Evolutionary conservation across 2,113 vertebrate genomes (phyloP).

Genomic region (Chinchilla lanigera): DNA sequence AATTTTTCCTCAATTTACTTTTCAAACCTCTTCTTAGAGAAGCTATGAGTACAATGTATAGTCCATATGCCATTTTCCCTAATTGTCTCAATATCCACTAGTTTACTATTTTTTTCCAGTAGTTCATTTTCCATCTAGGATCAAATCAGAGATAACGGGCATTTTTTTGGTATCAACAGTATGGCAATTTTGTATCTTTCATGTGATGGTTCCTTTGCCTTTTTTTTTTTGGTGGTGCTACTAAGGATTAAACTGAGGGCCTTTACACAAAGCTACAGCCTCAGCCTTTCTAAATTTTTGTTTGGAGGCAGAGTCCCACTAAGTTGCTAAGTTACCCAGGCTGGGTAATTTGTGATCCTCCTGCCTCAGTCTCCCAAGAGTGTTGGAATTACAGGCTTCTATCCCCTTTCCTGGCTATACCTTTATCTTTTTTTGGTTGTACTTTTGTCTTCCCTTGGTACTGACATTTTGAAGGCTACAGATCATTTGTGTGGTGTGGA

Average conservation of each 20-base stretch:
- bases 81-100: neutral
- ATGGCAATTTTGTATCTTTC: neutral
- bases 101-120: neutral
- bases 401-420: neutral
- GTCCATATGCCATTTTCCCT: neutral
- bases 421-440: neutral
- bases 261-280: neutral
- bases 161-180: neutral
- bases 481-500: conserved; percentile 19
- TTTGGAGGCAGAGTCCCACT: neutral
- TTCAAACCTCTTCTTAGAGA: neutral
- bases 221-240: no score
- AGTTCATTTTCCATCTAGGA: neutral
- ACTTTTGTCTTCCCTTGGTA: neutral
- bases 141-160: neutral
- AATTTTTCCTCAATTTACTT: neutral
- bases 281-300: neutral
- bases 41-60: neutral
- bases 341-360: neutral
- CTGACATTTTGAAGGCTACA: neutral
- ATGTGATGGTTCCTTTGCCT: neutral
- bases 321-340: neutral
- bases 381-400: neutral
- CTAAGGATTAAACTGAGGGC: neutral
- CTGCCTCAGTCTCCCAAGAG: neutral